These are phyloP conservation scores for Craseonycteris thonglongyai DNA, from an alignment of 2,113 vertebrate genomes.

Conservation along the genomic window DNA sequence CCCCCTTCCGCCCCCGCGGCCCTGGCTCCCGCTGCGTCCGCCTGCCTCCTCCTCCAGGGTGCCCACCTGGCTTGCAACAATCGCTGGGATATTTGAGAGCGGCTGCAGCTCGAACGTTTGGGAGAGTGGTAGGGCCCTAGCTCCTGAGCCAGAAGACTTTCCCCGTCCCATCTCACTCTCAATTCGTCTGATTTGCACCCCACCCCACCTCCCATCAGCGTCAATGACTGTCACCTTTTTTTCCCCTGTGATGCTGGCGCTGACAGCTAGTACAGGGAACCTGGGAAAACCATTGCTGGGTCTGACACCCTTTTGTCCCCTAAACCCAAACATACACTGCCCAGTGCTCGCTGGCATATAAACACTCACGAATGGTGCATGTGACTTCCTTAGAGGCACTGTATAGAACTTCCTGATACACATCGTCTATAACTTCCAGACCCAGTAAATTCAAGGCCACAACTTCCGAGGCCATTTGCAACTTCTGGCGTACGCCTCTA, in stretches of 20 bases:
- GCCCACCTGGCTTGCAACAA: background rate
- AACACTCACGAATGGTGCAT: constrained; percentile 22
- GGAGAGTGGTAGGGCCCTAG: background rate
- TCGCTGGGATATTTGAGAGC: background rate
- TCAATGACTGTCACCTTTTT: constrained; percentile 8
- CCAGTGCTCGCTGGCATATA: background rate
- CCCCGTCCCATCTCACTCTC: background rate
- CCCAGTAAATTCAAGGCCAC: background rate
- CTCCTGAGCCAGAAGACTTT: background rate
- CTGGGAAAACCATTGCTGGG: background rate
- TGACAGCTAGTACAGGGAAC: background rate
- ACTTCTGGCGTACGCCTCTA: background rate
- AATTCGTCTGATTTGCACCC: background rate
- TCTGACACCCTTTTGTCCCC: background rate
- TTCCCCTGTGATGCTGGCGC: background rate
- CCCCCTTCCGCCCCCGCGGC: background rate
- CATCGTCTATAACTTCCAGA: background rate
- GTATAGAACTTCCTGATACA: constrained; percentile 37
- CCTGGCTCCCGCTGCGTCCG: background rate
- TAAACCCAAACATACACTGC: background rate
- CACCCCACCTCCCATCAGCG: no score
- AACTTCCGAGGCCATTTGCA: background rate
- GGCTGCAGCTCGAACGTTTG: background rate
- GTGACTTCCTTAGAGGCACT: constrained; percentile 46
- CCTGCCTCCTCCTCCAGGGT: constrained; percentile 46